A percentile compares a stretch with the other conserved stretches of the same genome.
phyloP scores from a whole-genome alignment of 2,113 vertebrate genomes.

The Pogona vitticeps region DNA sequence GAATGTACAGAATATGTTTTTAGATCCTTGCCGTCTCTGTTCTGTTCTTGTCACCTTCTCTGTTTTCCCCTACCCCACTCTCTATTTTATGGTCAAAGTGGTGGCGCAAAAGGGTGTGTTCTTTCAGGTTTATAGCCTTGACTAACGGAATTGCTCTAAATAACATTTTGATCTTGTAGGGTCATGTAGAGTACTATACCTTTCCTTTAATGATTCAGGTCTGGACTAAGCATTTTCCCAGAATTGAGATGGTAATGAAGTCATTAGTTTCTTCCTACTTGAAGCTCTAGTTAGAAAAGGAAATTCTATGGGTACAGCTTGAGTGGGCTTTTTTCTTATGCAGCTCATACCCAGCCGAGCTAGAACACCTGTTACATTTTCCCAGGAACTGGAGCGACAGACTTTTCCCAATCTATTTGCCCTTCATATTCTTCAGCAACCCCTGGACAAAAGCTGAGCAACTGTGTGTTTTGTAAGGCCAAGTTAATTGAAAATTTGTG shows the following conservation, averaged over 20 bases:
- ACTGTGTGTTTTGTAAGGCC: conserved; percentile 73
- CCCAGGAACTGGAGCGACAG: conserved; percentile 82
- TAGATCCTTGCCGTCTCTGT: not conserved
- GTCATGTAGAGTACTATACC: conserved; percentile 81
- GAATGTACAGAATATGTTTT: conserved; percentile 47
- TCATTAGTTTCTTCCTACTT: conserved; percentile 87
- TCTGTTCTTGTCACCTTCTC: not conserved
- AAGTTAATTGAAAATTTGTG: conserved; percentile 79
- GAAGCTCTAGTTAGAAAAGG: conserved; percentile 78
- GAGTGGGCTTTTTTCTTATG: conserved; percentile 78
- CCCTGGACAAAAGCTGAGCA: conserved; percentile 77
- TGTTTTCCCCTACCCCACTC: conserved; percentile 24
- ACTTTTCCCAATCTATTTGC: conserved; percentile 83
- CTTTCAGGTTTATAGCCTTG: conserved; percentile 75
- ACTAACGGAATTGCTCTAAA: conserved; percentile 80
- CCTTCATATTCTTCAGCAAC: conserved; percentile 74
- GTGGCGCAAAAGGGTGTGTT: conserved; percentile 67
- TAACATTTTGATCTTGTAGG: conserved; percentile 81
- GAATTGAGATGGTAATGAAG: conserved; percentile 90
- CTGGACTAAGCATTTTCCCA: conserved; percentile 81
- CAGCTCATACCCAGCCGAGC: conserved; percentile 81
- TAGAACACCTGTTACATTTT: conserved; percentile 92
- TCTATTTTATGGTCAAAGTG: conserved; percentile 60
- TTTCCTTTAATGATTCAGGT: conserved; percentile 83
- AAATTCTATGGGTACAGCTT: conserved; percentile 81